Evolutionary conservation across 2,888 invertebrate genomes (phyloP), one percentile per base, ranked within the genome.

Genomic region (Fabriciana adippe): DNA sequence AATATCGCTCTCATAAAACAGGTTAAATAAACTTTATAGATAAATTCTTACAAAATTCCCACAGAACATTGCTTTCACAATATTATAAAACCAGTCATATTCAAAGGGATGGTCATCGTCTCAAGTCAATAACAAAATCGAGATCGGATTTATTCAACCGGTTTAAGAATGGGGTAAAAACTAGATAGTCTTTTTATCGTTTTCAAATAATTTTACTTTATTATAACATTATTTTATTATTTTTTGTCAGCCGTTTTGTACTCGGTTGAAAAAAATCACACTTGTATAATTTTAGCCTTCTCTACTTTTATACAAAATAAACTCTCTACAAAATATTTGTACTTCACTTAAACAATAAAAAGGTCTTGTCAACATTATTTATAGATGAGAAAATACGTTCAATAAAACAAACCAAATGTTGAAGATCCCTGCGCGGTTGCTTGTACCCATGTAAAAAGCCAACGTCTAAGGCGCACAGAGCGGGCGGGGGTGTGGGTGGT

Each of bases 401-500:
- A 55, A 51, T 51, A n/a, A 41, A 48, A 47, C 35, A n/a, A 66
- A 66, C 82, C 78, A 78, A 88, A 85, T 79, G 89, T 90, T 88
- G 71, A 50, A 67, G 64, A 75, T 78, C 74, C 76, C 86, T 80
- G 82, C 76, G 73, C 78, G 79, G 80, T 84, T 88, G 87, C 89
- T 90, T 88, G 86, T 84, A 85, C 83, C 85, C 90, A 87, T 89
- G 91, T 91, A 92, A 92, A 91, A 92, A 92, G 89, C 89, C 87
- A 90, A 88, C 89, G 90, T 92, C 92, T 92, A 91, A 92, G 92
- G 91, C 90, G 88, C 81, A 79, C 74, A 65, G 75, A 77, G 81
- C 73, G 76, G 73, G 31, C 26, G 47, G 76, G 75, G 75, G 79
- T 26, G 72, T 72, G 77, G 69, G 80, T 83, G 85, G 80, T 76